phyloP scores from a whole-genome alignment of 2,113 vertebrate species.

The Sapayoa aenigma region DNA sequence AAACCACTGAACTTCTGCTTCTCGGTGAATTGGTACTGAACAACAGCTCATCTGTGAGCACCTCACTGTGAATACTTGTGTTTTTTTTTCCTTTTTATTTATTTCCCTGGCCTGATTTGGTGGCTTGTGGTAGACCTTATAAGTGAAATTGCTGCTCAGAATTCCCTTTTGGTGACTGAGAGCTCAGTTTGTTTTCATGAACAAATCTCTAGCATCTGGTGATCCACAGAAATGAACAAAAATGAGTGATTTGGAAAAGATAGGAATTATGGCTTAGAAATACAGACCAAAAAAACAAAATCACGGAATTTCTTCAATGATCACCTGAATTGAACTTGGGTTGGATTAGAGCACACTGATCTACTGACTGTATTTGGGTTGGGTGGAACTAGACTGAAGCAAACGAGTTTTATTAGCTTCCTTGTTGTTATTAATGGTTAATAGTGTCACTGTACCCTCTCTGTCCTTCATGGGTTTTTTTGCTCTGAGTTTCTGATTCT shows the following conservation, averaged over 20 bases:
- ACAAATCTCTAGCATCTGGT: slow-evolving; percentile 26
- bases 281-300: not conserved
- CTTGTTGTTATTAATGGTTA: not conserved
- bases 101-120: not conserved
- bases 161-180: slow-evolving; percentile 15
- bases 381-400: not conserved
- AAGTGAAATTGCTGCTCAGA: slow-evolving; percentile 14
- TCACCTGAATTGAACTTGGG: not conserved
- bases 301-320: not conserved
- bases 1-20: not conserved
- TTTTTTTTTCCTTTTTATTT: not conserved
- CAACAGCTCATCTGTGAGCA: not conserved
- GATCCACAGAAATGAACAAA: slow-evolving; percentile 27
- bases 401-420: not conserved
- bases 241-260: not conserved
- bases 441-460: not conserved
- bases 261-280: not conserved
- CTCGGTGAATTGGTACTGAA: not conserved
- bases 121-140: not conserved
- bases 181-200: not conserved
- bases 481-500: not conserved
- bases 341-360: not conserved
- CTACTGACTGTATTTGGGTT: not conserved
- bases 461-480: not conserved
- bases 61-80: not conserved